Evolutionary conservation across 1,140 invertebrate species (phyloP).

Genomic region (Drosophila ercepeae): DNA sequence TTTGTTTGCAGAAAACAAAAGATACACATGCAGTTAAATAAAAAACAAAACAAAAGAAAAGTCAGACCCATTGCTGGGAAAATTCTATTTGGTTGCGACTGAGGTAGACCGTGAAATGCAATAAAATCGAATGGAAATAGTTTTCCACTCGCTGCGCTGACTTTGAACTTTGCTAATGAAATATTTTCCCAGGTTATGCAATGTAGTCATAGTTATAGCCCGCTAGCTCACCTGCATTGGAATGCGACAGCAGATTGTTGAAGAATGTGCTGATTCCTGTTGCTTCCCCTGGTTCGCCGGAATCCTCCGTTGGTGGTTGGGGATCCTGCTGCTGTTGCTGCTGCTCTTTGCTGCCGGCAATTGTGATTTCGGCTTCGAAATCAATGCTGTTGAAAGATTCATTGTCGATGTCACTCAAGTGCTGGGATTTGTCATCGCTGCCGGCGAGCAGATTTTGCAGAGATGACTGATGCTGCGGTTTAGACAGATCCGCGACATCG

Average conservation of each 20-base stretch:
- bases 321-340: constrained; percentile 16
- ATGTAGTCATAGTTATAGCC: constrained; percentile 18
- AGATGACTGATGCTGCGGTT: constrained; percentile 70
- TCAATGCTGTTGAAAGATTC: constrained; percentile 84
- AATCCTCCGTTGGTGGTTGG: constrained; percentile 20
- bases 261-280: constrained; percentile 83
- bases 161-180: constrained; percentile 64
- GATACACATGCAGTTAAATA: constrained; percentile 16
- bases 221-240: constrained; percentile 79
- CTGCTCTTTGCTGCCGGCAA: constrained; percentile 58
- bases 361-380: constrained; percentile 83
- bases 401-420: constrained; percentile 84
- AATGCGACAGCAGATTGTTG: constrained; percentile 82
- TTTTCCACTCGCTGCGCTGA: constrained; percentile 53
- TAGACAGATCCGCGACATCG: constrained; percentile 41
- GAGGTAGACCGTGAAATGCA: constrained; percentile 67
- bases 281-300: constrained; percentile 60
- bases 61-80: neutral
- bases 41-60: constrained; percentile 9
- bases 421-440: constrained; percentile 78
- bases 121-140: constrained; percentile 74
- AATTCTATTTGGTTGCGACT: constrained; percentile 22
- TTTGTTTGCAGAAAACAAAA: constrained; percentile 41
- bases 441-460: constrained; percentile 74
- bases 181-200: constrained; percentile 53